Percentiles rank a stretch among this genome's conserved stretches.
Conservation (phyloP, 2,888 invertebrate species). For the Pachymerium ferrugineum region DNA sequence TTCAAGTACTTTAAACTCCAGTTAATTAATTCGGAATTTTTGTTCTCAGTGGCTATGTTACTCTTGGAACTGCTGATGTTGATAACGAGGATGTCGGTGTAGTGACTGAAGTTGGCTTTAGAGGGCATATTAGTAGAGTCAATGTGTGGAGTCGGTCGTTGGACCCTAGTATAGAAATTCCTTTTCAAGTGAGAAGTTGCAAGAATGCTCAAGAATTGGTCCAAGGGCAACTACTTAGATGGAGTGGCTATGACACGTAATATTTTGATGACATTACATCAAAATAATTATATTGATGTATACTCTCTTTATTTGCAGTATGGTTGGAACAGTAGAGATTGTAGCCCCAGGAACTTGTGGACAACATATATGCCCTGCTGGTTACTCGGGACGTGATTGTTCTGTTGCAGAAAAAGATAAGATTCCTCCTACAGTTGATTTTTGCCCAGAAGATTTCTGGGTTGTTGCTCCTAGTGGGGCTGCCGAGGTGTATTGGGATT, state of each 20-base stretch:
- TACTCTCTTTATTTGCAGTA: slow-evolving; percentile 41
- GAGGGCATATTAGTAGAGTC: slow-evolving; percentile 87
- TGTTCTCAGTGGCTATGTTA: slow-evolving; percentile 74
- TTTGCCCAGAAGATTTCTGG: slow-evolving; percentile 91
- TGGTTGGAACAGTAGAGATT: slow-evolving; percentile 80
- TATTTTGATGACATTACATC: neutral
- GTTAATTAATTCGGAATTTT: neutral
- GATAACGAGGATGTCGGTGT: slow-evolving; percentile 64
- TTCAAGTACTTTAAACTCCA: neutral
- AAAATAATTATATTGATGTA: neutral
- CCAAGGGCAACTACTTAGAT: slow-evolving; percentile 75
- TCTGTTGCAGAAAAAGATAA: slow-evolving; percentile 78
- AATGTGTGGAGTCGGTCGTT: slow-evolving; percentile 90
- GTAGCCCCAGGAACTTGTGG: slow-evolving; percentile 89
- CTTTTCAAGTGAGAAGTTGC: slow-evolving; percentile 76
- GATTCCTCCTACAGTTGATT: slow-evolving; percentile 74
- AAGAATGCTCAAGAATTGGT: slow-evolving; percentile 86
- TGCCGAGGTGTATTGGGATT: slow-evolving; percentile 84
- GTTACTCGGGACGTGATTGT: slow-evolving; percentile 78
- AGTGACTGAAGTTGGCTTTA: slow-evolving; percentile 86
- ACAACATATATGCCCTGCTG: slow-evolving; percentile 78
- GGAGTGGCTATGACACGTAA: slow-evolving; percentile 83
- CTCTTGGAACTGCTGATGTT: slow-evolving; percentile 79
- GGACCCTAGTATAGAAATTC: slow-evolving; percentile 85
- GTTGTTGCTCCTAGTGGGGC: slow-evolving; percentile 88